phyloP scores from a whole-genome alignment of 1,140 invertebrate species.

The Leptinotarsa undecemlineata region DNA sequence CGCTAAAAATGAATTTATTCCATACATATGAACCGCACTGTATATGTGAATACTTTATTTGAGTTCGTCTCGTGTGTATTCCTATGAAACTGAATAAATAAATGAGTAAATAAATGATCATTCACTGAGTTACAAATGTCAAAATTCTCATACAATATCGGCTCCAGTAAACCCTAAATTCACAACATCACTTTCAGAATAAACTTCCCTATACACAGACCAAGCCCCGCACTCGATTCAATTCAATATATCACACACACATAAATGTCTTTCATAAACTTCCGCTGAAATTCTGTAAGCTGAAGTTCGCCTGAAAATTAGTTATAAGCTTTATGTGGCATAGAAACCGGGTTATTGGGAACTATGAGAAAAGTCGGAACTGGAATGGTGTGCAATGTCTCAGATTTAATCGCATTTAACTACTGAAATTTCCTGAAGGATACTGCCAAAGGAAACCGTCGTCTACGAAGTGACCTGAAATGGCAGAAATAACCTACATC shows the following conservation, averaged over 20 bases:
- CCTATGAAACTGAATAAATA: too few species aligned
- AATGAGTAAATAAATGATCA: too few species aligned
- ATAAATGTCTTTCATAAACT: constrained; percentile 6
- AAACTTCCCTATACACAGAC: not conserved
- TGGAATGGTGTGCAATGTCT: constrained; percentile 2
- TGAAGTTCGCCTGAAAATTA: not conserved
- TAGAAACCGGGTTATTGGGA: constrained; percentile 3
- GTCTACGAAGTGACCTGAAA: constrained; percentile 1
- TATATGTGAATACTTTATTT: too few species aligned
- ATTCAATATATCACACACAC: constrained; percentile 6
- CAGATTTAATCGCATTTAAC: constrained; percentile 8
- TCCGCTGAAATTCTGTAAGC: not conserved
- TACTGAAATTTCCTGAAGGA: constrained; percentile 6
- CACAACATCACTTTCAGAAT: too few species aligned
- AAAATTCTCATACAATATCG: too few species aligned
- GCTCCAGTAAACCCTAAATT: too few species aligned
- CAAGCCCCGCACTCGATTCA: not conserved
- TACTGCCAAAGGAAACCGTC: not conserved
- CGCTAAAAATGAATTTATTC: too few species aligned
- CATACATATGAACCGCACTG: too few species aligned
- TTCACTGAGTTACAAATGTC: too few species aligned
- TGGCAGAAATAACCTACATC: too few species aligned
- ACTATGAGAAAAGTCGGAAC: not conserved
- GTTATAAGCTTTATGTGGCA: constrained; percentile 5
- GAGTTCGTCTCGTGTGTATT: too few species aligned